Base-by-base conservation (phyloP, 2,888 invertebrate genomes). In the Seira musarum region DNA sequence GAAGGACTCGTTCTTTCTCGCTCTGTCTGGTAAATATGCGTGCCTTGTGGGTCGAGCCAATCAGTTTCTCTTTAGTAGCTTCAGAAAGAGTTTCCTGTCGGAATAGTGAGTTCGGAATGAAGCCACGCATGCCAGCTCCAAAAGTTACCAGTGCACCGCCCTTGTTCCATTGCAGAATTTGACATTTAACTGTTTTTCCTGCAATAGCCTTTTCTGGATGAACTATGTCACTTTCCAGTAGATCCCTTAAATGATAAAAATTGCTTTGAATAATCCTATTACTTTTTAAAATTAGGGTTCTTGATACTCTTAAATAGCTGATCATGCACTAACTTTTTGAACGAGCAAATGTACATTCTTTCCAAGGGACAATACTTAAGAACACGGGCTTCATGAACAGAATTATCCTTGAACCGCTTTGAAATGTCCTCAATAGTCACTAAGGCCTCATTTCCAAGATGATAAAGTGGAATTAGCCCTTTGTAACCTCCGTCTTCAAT, bases 1-100 rank as follows among this genome's bases (percentile, higher is more conserved):
- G 90, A 69, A 91, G 88, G 0, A 93, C 88, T 2, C 89, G 89
- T 24, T 90, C 90, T 19, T 89, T 90, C 0, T 88, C 89, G 88
- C 88, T 40, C 93, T 88, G 2, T 94, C 92, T 92, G 91, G 74
- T 49, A 87, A 87, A 67, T 81, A 85, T 84, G 61, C 92, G 91
- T 0, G 92, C 93, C n/a, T 89, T 90, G 13, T 93, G 87, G 35
- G 88, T 88, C 67, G 92, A 90, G 0, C 92, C 92, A 0, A 90
- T 89, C 87, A 90, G 91, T 82, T 90, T 91, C 84, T 91, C 92
- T 81, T 90, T 91, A 70, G 91, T 91, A 0, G 88, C 87, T 76
- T 88, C 88, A 0, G 89, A 85, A 13, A 91, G 88, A 0, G 90
- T 90, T 0, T 90, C 88, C 86, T 92, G 91, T 0, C 91, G 89